Conservation (phyloP, 2,113 vertebrate species). For the Podiceps cristatus region DNA sequence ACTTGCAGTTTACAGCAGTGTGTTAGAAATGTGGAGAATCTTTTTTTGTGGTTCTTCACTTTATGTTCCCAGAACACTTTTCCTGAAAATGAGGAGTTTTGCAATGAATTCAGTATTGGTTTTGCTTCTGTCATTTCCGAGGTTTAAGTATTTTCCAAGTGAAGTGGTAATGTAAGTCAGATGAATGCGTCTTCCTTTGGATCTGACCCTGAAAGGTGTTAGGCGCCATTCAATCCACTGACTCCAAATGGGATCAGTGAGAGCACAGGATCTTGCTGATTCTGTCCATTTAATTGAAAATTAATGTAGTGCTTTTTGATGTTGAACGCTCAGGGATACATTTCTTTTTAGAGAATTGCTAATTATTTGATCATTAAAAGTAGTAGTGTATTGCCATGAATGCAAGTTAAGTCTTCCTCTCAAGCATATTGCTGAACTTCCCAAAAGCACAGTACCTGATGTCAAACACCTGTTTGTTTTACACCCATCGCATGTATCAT, state of each 20-base stretch:
- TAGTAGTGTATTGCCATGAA: neutral
- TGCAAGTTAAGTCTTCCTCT: neutral
- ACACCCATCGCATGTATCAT: neutral
- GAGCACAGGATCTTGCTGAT: neutral
- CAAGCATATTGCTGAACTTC: neutral
- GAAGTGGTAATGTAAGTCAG: neutral
- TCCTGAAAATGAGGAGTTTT: neutral
- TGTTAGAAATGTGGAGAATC: neutral
- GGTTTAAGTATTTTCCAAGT: neutral
- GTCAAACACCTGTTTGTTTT: neutral
- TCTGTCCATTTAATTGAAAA: conserved; percentile 40
- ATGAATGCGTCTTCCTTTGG: neutral
- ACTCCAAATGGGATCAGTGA: neutral
- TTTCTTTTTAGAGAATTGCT: neutral
- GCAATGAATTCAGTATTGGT: neutral
- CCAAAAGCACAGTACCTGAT: neutral
- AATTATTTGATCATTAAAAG: conserved; percentile 15
- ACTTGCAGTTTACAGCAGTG: neutral
- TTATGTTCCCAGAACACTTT: neutral
- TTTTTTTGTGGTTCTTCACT: neutral
- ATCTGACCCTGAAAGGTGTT: neutral
- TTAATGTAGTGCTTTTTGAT: conserved; percentile 31
- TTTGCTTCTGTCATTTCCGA: neutral
- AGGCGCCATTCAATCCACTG: neutral
- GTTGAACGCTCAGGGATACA: neutral